Percentiles rank a stretch among this genome's conserved stretches.
These are phyloP conservation scores for Xylocampa areola DNA, from an alignment of 2,888 invertebrate species.

Conservation along the genomic window DNA sequence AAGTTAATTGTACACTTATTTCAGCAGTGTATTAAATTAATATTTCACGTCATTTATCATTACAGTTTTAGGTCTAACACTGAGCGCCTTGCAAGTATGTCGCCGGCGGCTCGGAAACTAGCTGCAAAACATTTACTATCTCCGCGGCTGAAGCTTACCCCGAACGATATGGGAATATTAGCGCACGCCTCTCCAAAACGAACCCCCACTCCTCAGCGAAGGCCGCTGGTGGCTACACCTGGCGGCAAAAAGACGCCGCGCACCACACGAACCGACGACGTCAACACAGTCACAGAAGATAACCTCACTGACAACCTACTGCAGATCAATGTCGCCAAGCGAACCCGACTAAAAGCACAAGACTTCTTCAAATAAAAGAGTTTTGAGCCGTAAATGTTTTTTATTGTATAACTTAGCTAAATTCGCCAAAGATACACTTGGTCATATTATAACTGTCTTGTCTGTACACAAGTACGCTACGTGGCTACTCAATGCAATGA, in stretches of 20 bases:
- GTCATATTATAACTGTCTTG: no score
- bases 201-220: slow-evolving; percentile 61
- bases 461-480: no score
- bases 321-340: slow-evolving; percentile 93
- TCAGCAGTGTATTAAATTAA: no score
- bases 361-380: slow-evolving; percentile 92
- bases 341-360: slow-evolving; percentile 93
- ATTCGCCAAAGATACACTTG: neutral
- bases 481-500: no score
- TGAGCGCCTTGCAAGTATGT: slow-evolving; percentile 96
- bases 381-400: slow-evolving; percentile 6
- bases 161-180: slow-evolving; percentile 77
- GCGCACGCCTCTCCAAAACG: slow-evolving; percentile 73
- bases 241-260: slow-evolving; percentile 51
- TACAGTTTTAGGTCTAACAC: slow-evolving; percentile 90
- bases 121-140: slow-evolving; percentile 91
- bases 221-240: slow-evolving; percentile 72
- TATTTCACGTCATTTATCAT: no score
- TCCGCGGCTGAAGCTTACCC: slow-evolving; percentile 82
- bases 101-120: slow-evolving; percentile 97
- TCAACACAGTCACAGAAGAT: slow-evolving; percentile 67
- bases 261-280: slow-evolving; percentile 44
- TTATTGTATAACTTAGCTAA: slow-evolving; percentile 11
- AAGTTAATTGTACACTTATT: no score
- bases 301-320: slow-evolving; percentile 95